phyloP scores from a whole-genome alignment of 2,113 vertebrate species.

The Phyllostomus discolor region DNA sequence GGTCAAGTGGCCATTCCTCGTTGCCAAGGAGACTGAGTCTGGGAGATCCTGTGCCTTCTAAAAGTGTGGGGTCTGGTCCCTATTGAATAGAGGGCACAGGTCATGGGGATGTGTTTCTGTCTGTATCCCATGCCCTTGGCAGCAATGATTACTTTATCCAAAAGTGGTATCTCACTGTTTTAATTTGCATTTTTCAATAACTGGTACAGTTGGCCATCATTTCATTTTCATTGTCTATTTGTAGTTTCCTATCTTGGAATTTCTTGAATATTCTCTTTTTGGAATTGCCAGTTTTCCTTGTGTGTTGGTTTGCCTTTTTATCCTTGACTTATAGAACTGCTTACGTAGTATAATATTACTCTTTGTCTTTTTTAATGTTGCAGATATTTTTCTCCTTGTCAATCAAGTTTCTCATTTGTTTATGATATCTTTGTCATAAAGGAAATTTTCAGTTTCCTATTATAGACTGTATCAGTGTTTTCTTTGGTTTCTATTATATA shows the following conservation, averaged over 20 bases:
- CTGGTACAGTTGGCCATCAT: background rate
- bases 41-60: too few relatives aligned
- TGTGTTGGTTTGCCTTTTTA: background rate
- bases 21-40: background rate
- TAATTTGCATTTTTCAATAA: background rate
- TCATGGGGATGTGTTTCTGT: accelerated
- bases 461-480: background rate
- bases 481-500: background rate
- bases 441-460: background rate
- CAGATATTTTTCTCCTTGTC: background rate
- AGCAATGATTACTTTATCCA: background rate
- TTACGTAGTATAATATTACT: background rate
- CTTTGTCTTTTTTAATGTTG: background rate
- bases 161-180: background rate
- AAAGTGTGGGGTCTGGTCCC: background rate
- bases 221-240: background rate
- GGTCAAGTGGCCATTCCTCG: background rate
- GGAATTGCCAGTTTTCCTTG: background rate
- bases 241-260: background rate
- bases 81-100: accelerated
- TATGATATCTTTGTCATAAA: background rate
- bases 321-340: background rate
- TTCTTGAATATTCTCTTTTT: background rate
- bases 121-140: background rate
- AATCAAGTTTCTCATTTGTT: background rate